Conservation (phyloP, 1,140 invertebrate genomes). For the Paraescarpia echinospica region DNA sequence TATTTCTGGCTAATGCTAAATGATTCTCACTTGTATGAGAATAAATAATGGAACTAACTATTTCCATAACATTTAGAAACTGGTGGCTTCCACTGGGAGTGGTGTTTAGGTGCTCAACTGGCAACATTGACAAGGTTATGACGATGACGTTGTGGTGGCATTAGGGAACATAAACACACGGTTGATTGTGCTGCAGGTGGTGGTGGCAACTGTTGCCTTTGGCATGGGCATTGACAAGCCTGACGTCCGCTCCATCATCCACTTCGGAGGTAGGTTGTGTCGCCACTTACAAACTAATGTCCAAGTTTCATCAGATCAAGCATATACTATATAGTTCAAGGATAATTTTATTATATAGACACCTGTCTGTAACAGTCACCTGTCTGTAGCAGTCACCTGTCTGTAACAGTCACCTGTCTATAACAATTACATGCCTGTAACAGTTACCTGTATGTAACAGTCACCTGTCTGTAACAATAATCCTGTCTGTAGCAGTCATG, state of each 20-base stretch:
- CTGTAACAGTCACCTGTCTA: background rate
- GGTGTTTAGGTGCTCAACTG: background rate
- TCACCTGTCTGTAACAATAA: background rate
- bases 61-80: too few species aligned
- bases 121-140: background rate
- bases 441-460: background rate
- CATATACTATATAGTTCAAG: too few species aligned
- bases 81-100: background rate
- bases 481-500: background rate
- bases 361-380: too few species aligned
- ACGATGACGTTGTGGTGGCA: background rate
- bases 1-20: background rate
- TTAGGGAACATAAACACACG: too few species aligned
- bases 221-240: constrained; percentile 98
- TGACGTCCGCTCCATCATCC: constrained; percentile 86
- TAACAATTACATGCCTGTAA: background rate
- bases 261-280: constrained; percentile 64
- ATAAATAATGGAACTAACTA: background rate
- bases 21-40: background rate
- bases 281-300: background rate
- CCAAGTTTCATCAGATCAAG: too few species aligned
- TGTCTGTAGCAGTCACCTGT: too few species aligned
- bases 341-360: too few species aligned
- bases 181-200: constrained; percentile 60
- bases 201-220: constrained; percentile 90